phyloP scores from a whole-genome alignment of 2,797 vertebrate genomes.

The Phataginus tricuspis region DNA sequence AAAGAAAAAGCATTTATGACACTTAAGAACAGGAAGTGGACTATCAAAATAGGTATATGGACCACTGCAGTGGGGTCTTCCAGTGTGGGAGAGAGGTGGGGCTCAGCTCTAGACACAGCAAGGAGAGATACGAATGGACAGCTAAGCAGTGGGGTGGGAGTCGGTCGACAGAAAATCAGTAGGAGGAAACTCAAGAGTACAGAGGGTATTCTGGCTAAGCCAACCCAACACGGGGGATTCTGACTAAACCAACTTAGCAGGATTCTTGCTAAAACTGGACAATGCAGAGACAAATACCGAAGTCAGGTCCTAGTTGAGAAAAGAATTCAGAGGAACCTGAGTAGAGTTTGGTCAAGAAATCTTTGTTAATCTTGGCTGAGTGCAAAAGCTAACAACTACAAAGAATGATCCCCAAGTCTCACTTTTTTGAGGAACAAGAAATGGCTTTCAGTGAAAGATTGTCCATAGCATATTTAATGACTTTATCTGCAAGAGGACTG shows the following conservation, averaged over 20 bases:
- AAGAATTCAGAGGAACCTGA: neutral
- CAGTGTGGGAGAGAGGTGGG: neutral
- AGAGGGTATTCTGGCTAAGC: neutral
- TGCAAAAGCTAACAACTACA: neutral
- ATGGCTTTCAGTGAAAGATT: neutral
- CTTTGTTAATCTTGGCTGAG: neutral
- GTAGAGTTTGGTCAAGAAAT: neutral
- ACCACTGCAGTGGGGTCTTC: neutral
- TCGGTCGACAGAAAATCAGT: neutral
- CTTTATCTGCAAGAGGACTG: conserved; percentile 3
- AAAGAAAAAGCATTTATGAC: neutral
- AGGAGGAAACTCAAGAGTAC: neutral
- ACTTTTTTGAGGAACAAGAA: conserved; percentile 12
- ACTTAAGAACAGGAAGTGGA: neutral
- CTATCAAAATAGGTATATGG: neutral
- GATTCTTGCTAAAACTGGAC: neutral
- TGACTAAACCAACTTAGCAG: neutral
- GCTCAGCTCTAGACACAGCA: neutral
- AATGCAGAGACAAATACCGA: neutral
- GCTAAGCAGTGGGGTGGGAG: neutral
- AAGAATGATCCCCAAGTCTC: neutral
- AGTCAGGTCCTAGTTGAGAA: neutral
- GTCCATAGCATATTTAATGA: neutral
- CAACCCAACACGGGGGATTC: neutral
- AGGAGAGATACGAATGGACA: neutral